phyloP scores from a whole-genome alignment of 2,888 invertebrate genomes.

The Apamea sordens region DNA sequence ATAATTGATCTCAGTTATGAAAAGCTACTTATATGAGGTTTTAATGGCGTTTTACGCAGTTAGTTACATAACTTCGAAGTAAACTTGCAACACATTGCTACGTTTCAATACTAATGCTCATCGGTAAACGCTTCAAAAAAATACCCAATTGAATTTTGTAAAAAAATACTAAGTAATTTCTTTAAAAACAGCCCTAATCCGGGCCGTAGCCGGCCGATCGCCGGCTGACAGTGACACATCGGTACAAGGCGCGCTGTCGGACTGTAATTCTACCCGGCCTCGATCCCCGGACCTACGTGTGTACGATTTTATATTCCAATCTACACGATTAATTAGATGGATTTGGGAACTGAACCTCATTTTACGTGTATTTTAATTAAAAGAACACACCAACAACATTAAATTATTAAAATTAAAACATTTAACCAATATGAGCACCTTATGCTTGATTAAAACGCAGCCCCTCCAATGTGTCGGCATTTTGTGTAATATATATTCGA shows the following conservation, averaged over 20 bases:
- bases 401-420: slow-evolving; percentile 52
- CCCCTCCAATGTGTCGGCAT: slow-evolving; percentile 18
- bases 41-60: neutral
- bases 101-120: neutral
- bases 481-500: slow-evolving; percentile 23
- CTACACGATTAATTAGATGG: slow-evolving; percentile 79
- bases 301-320: slow-evolving; percentile 83
- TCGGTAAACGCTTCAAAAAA: slow-evolving; percentile 24
- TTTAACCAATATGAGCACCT: slow-evolving; percentile 33
- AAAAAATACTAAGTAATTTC: slow-evolving; percentile 81
- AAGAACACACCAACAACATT: slow-evolving; percentile 46
- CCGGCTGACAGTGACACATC: slow-evolving; percentile 90
- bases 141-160: slow-evolving; percentile 39
- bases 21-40: neutral
- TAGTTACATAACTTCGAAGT: neutral
- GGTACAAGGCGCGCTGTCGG: slow-evolving; percentile 88
- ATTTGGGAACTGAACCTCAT: slow-evolving; percentile 64
- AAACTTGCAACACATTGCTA: neutral
- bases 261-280: slow-evolving; percentile 88
- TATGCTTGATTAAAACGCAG: slow-evolving; percentile 40
- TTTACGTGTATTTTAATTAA: slow-evolving; percentile 59
- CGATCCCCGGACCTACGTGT: slow-evolving; percentile 70
- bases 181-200: slow-evolving; percentile 88
- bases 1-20: slow-evolving; percentile 24
- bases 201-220: slow-evolving; percentile 80